Evolutionary conservation across 2,888 invertebrate species (phyloP).

Genomic region (Phlogophora meticulosa): DNA sequence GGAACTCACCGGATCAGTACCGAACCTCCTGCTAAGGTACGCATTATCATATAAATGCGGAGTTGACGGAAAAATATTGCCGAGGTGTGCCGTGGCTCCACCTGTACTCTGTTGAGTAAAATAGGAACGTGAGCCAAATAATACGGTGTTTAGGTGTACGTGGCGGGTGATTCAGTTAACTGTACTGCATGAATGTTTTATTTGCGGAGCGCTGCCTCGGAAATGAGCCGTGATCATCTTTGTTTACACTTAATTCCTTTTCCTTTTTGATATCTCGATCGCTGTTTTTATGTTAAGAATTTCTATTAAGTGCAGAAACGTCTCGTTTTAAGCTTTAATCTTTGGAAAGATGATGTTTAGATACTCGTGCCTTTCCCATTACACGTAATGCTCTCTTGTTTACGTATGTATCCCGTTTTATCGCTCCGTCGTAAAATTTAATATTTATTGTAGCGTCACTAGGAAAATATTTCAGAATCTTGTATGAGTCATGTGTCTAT

Average conservation of each 20-base stretch:
- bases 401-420: constrained; percentile 37
- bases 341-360: constrained; percentile 42
- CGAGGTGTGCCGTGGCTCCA: constrained; percentile 73
- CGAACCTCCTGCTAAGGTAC: constrained; percentile 76
- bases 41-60: constrained; percentile 85
- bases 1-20: constrained; percentile 88
- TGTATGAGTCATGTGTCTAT: constrained; percentile 25
- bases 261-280: constrained; percentile 59
- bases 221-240: constrained; percentile 66
- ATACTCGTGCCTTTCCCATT: constrained; percentile 19
- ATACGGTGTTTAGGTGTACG: constrained; percentile 70
- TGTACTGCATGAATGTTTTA: constrained; percentile 74
- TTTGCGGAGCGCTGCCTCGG: constrained; percentile 62
- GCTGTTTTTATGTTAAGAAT: constrained; percentile 53
- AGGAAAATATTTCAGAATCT: constrained; percentile 37
- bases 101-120: constrained; percentile 72
- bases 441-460: constrained; percentile 48
- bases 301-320: constrained; percentile 44
- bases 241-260: constrained; percentile 66
- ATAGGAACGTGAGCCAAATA: constrained; percentile 69
- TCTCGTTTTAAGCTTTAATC: constrained; percentile 40
- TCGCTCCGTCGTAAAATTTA: constrained; percentile 40
- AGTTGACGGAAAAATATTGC: constrained; percentile 89
- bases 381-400: constrained; percentile 28
- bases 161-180: constrained; percentile 69